Conservation (phyloP, 1,140 invertebrate genomes). For the Ditylenchus dipsaci region DNA sequence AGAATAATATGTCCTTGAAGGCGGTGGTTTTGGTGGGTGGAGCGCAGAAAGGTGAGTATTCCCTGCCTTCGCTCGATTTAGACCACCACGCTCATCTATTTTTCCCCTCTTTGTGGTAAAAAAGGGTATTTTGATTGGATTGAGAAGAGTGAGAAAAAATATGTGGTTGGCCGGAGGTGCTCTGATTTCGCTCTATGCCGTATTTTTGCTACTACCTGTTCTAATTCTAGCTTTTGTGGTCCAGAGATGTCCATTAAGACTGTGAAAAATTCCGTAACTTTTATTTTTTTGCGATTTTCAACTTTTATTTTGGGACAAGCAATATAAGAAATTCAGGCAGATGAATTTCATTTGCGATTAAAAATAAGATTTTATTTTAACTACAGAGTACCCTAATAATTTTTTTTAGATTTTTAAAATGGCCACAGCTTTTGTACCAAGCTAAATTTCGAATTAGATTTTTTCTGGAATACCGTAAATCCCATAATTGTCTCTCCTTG, state of each 20-base stretch:
- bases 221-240: conserved; percentile 52
- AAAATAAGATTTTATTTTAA: too few species aligned
- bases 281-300: too few species aligned
- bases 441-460: too few species aligned
- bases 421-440: too few species aligned
- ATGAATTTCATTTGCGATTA: too few species aligned
- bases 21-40: conserved; percentile 68
- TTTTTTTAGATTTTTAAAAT: too few species aligned
- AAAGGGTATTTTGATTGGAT: conserved; percentile 5
- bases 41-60: conserved; percentile 65
- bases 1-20: conserved; percentile 58
- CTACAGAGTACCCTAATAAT: too few species aligned
- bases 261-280: conserved; percentile 11
- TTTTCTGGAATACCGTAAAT: too few species aligned
- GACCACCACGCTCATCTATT: neutral
- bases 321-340: too few species aligned
- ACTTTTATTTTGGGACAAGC: too few species aligned
- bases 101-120: neutral
- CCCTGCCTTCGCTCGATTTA: conserved; percentile 1
- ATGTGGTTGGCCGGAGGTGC: conserved; percentile 50
- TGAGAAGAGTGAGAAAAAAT: conserved; percentile 18
- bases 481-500: too few species aligned
- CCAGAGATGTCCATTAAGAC: conserved; percentile 42
- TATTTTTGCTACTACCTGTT: conserved; percentile 53
- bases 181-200: conserved; percentile 50